Base-by-base conservation (phyloP, 2,113 vertebrate genomes). In the Gasterosteus aculeatus region DNA sequence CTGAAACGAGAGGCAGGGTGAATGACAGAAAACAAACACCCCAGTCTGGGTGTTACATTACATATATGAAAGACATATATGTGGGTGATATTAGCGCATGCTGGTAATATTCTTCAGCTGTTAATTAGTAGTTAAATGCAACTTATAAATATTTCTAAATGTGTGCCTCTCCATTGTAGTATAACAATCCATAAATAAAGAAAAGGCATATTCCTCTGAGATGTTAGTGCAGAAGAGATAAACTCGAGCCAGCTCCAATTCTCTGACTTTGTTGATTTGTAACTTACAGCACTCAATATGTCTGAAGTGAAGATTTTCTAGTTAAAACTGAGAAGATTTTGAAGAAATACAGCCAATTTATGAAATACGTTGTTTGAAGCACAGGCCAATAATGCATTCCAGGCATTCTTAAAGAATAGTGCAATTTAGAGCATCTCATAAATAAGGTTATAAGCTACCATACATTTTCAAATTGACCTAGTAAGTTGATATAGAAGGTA, bases 311-410 rank as follows among this genome's bases (percentile, higher is more conserved):
- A 31, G 16, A 33, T 72, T 69, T 5, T 39, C 18, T 9, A 22
- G 49, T 73, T 38, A 41, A 75, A 80, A 64, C 18, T 63, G 19
- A 65, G 33, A 66, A n/a, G n/a, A n/a, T n/a, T n/a, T n/a, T n/a
- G n/a, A n/a, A n/a, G n/a, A n/a, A n/a, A n/a, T n/a, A n/a, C n/a
- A n/a, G 39, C 3, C 56, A 58, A 71, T 70, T 51, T 22, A n/a
- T 51, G 49, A 3, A 51, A 51, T 9, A n/a, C 49, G 10, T n/a
- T 51, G 18, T 51, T n/a, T 51, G 49, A 51, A 49, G 9, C 7
- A 18, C 49, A 51, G 18, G 49, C 49, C 49, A 9, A 51, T n/a
- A n/a, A n/a, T n/a, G 49, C 18, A 51, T 51, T 51, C 18, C 7
- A n/a, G n/a, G 49, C 19, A 51, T 51, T 51, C 7, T 51, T 18